These are phyloP conservation scores for Dipodomys stephensi DNA, from an alignment of 2,113 vertebrate genomes.

Conservation along the genomic window DNA sequence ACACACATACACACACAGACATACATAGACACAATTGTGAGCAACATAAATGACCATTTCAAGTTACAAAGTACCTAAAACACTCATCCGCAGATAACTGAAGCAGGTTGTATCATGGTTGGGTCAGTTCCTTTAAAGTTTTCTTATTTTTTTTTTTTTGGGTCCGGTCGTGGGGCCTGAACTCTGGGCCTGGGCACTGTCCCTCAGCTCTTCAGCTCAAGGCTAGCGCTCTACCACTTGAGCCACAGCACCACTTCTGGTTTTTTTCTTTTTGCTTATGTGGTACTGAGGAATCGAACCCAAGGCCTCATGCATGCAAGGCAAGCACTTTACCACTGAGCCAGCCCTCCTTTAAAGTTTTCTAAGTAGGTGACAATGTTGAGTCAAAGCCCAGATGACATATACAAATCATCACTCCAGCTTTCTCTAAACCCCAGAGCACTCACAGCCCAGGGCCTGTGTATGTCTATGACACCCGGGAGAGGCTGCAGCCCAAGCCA, in stretches of 20 bases:
- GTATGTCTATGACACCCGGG: fast-evolving
- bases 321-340: too few relatives aligned
- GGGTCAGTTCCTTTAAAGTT: not conserved
- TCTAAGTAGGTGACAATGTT: not conserved
- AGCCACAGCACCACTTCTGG: too few relatives aligned
- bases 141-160: too few relatives aligned
- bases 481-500: not conserved
- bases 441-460: fast-evolving
- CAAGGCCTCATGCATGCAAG: too few relatives aligned
- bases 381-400: not conserved
- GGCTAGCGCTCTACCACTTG: too few relatives aligned
- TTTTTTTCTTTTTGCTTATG: too few relatives aligned
- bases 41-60: not conserved
- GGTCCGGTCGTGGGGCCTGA: too few relatives aligned
- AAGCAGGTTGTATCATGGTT: not conserved
- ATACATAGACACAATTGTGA: not conserved
- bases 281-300: too few relatives aligned
- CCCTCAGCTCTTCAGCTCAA: too few relatives aligned
- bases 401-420: not conserved
- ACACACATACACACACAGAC: too few relatives aligned
- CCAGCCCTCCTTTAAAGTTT: not conserved
- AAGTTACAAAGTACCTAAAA: not conserved
- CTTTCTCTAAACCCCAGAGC: not conserved
- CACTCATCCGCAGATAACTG: not conserved
- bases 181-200: too few relatives aligned